phyloP scores from a whole-genome alignment of 2,888 invertebrate species.

The Caenorhabditis japonica region DNA sequence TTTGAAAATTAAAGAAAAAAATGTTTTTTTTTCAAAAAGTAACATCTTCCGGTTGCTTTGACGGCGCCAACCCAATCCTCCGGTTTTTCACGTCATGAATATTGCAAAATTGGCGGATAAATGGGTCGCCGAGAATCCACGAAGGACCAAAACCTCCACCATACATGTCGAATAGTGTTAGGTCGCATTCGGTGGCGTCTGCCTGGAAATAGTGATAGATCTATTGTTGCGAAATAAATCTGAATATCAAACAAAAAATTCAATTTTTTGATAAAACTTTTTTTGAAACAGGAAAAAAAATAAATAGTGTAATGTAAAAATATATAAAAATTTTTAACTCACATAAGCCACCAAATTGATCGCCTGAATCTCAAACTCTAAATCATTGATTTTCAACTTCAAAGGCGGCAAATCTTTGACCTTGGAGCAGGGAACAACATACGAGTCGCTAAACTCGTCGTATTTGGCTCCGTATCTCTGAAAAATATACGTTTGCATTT shows the following conservation, averaged over 20 bases:
- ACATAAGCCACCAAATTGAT: constrained; percentile 49
- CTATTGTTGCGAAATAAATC: too few species aligned
- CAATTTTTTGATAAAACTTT: too few species aligned
- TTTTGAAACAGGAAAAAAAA: too few species aligned
- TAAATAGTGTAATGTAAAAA: too few species aligned
- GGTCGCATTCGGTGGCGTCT: constrained; percentile 39
- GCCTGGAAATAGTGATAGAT: constrained; percentile 20
- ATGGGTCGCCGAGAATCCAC: constrained; percentile 67
- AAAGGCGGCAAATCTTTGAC: constrained; percentile 37
- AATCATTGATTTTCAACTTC: constrained; percentile 47
- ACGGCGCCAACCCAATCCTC: constrained; percentile 55
- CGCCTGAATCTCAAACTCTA: constrained; percentile 37
- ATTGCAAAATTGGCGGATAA: constrained; percentile 66
- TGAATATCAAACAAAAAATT: too few species aligned
- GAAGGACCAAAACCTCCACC: constrained; percentile 50
- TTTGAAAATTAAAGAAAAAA: constrained; percentile 1
- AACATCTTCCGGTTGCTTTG: constrained; percentile 45
- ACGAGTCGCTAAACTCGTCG: constrained; percentile 36
- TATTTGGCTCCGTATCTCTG: constrained; percentile 44
- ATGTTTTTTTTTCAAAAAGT: constrained; percentile 19
- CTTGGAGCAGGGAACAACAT: constrained; percentile 43
- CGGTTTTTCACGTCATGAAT: constrained; percentile 56
- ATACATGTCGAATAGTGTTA: constrained; percentile 49
- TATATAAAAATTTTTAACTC: constrained; percentile 5
- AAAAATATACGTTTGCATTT: too few species aligned